These are phyloP conservation scores for Pseudomyrmex sp. DNA, from an alignment of 1,140 invertebrate genomes.

Conservation along the genomic window DNA sequence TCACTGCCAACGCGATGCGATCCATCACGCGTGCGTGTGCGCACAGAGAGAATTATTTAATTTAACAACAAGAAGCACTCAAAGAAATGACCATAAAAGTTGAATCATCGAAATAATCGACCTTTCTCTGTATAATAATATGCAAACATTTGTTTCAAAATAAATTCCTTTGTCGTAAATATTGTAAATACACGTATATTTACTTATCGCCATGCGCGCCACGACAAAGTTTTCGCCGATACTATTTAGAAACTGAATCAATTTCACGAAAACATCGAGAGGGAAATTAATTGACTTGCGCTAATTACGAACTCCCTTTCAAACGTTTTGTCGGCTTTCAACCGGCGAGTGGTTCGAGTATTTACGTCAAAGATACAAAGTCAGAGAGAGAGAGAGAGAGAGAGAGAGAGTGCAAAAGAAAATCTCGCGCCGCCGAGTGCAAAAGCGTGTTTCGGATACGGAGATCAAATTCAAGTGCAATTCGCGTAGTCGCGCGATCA, in stretches of 20 bases:
- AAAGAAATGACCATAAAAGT: neutral
- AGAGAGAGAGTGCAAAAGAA: conserved; percentile 38
- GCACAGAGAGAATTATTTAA: conserved; percentile 7
- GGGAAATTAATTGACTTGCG: conserved; percentile 20
- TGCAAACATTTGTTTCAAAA: no score
- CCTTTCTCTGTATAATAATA: no score
- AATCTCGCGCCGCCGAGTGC: conserved; percentile 65
- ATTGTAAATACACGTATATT: neutral
- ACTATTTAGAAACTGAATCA: neutral
- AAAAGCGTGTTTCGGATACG: conserved; percentile 65
- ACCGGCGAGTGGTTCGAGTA: neutral
- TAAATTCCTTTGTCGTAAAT: neutral
- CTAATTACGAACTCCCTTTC: conserved; percentile 30
- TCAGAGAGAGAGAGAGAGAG: neutral
- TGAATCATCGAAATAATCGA: neutral
- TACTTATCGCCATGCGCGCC: neutral
- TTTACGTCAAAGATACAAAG: conserved; percentile 50
- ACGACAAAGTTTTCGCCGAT: neutral
- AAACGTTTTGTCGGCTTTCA: conserved; percentile 33
- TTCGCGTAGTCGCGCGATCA: conserved; percentile 24
- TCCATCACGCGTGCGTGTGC: neutral
- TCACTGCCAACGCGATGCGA: neutral
- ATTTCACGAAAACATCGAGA: neutral
- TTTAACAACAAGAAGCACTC: neutral
- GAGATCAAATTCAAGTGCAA: conserved; percentile 63